Evolutionary conservation across 1,140 invertebrate species (phyloP), one percentile per base, ranked within the genome.

Genomic region (Thaumatotibia leucotreta): DNA sequence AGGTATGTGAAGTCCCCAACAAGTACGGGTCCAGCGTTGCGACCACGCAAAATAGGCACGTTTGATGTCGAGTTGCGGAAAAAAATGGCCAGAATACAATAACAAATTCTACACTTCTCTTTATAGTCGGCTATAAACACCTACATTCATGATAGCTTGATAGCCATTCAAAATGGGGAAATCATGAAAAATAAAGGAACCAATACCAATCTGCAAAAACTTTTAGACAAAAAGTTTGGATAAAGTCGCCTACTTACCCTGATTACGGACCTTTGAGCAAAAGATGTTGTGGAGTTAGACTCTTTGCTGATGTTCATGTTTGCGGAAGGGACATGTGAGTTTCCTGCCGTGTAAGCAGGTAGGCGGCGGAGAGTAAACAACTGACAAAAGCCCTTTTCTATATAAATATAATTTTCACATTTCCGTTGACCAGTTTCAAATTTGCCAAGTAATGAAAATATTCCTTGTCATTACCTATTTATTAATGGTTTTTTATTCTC

Each of bases 281-380:
- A 58, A 58, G 52, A 27, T 58, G 24, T 58, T 58, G 29, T 58
- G 52, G 24, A 58, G 52, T 58, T 58, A 27, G 52, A 8, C 52
- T 24, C 52, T 58, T 58, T 58, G 52, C 52, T 58, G 39, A 45
- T 45, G 52, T 31, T 58, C 52, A 58, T 58, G 52, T 58, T 58
- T 58, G 52, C 27, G 52, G 52, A 58, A 58, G 24, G 52, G 52
- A 58, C 52, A 58, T 58, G 50, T 22, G 52, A 58, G 52, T 58
- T 58, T 58, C 52, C 52, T 58, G 52, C 24, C 52, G 24, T 58
- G 23, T 58, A 58, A 58, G 52, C 52, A 58, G 52, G 52, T 58
- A 54, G 23, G 50, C 9, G 23, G 11, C 22, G 10, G 22, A 58
- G 17, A n/a, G 52, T 31, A 58, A 58, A 58, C 52, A 58, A 14